Evolutionary conservation across 2,113 vertebrate species (phyloP), one percentile per base, ranked within the genome.

Genomic region (Nettapus auritus): DNA sequence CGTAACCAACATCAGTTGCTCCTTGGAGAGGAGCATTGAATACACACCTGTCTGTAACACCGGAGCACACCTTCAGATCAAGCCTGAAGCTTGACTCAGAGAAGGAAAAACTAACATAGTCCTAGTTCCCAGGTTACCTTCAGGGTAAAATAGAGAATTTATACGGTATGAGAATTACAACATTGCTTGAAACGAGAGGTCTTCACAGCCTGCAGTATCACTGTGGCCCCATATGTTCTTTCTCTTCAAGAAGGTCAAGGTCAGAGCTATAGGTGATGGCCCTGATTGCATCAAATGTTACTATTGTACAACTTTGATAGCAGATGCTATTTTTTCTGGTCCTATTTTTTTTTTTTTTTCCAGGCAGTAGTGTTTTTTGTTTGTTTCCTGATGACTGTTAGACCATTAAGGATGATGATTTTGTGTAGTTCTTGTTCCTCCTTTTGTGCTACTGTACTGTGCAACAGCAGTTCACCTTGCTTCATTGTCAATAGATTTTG

Each of bases 41-140:
- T 26, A 56, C 23, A 5, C 4, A 13, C 18, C 23, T 38, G 12
- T 31, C 55, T 81, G 70, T 33, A 31, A 53, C 67, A 64, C 26
- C 56, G n/a, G 11, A 17, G 38, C 36, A 57, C 1, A 2, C 8
- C 16, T 40, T 31, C 26, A 57, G 42, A 52, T 85, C 25, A 26
- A 84, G 22, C 13, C 38, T 55, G 59, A 48, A 36, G 13, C 0
- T 2, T 0, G 8, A 0, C 60, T 40, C 13, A 0, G 1, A n/a
- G 33, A 36, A 29, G 23, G 22, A 33, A 46, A 52, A 15, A 3
- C 33, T 31, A 13, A 42, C 25, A 23, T 15, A 3, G 9, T 78
- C 12, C n/a, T 67, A 57, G 14, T 50, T 80, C 73, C n/a, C 20
- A 42, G 42, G 34, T 28, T 53, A 60, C 11, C 46, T 70, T 0